Base-by-base conservation (phyloP, 1,140 invertebrate genomes). In the Prorops nasuta region DNA sequence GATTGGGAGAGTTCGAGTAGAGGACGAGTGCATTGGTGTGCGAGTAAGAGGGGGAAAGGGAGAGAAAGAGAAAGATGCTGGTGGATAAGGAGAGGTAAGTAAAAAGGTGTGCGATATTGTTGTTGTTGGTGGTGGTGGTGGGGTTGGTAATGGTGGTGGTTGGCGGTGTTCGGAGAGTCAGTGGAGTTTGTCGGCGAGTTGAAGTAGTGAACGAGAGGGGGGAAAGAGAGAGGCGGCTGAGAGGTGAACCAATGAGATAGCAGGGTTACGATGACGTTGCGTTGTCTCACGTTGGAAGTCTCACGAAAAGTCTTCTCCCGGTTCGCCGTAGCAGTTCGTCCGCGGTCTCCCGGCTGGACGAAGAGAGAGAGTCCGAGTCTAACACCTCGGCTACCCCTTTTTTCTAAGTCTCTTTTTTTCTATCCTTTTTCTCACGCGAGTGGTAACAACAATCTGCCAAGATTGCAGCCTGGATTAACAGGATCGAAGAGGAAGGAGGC, bases 311-410 rank as follows among this genome's bases (percentile, higher is more conserved):
- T 63, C 59, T 61, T 59, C 49, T 46, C 60, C 45, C 49, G 60
- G 58, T 63, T 46, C 60, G 43, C 49, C 60, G 58, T 63, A 59
- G 58, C 65, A 74, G 72, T 74, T 69, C 67, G 72, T 73, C 66
- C 72, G 67, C 67, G 71, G 71, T 70, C 69, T 74, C 62, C 66
- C 67, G 64, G 39, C 57, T 71, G 69, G 65, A 67, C 69, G 68
- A 69, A 53, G 58, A 65, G 60, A 46, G 34, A 35, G 15, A 35
- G 14, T 35, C 34, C 3, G 6, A 7, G 14, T 14, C 4, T 10
- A n/a, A 38, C 35, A 10, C 39, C 34, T 49, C 31, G 12, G 28
- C 8, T 20, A 28, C 47, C 39, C 42, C 57, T 36, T 48, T 38
- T 32, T 43, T 42, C 28, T 47, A 31, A 47, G 44, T 57, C 43